Evolutionary conservation across 53 echinoderm and acorn worm genomes (phyloP).

Genomic region (Holothuria leucospilota): DNA sequence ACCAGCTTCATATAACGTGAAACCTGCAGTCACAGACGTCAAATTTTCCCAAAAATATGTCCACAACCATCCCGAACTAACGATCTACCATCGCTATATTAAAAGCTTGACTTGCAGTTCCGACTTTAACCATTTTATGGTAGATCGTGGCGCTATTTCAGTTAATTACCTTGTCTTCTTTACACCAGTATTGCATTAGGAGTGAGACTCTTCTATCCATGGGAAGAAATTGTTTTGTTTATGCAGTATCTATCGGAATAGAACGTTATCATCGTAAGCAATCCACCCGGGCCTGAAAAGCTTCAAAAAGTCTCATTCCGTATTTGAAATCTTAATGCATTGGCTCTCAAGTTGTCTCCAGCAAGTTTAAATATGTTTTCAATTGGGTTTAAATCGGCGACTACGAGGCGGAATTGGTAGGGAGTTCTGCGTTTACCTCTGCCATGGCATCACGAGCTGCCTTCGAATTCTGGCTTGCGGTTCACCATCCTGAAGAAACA

Average conservation of each 20-base stretch:
- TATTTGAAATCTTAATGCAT: conserved; percentile 7
- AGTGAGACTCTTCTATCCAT: conserved; percentile 15
- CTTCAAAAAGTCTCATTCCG: conserved; percentile 3
- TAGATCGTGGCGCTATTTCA: not conserved
- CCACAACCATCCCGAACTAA: not conserved
- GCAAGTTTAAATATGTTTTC: conserved; percentile 36
- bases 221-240: conserved; percentile 37
- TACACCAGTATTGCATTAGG: conserved; percentile 5
- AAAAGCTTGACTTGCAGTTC: not conserved
- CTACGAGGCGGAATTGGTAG: conserved; percentile 33
- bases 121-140: not conserved
- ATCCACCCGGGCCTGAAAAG: conserved; percentile 20
- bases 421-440: conserved; percentile 23
- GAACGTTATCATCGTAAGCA: conserved; percentile 9
- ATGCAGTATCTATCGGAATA: conserved; percentile 23
- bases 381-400: conserved; percentile 53
- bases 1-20: too few relatives aligned
- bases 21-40: too few relatives aligned
- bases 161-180: conserved; percentile 25
- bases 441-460: conserved; percentile 14
- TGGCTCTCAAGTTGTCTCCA: not conserved
- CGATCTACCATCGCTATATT: not conserved
- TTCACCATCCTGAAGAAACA: conserved; percentile 51
- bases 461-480: conserved; percentile 30
- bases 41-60: too few relatives aligned